phyloP scores from a whole-genome alignment of 2,888 invertebrate genomes.

The Tillus elongatus region DNA sequence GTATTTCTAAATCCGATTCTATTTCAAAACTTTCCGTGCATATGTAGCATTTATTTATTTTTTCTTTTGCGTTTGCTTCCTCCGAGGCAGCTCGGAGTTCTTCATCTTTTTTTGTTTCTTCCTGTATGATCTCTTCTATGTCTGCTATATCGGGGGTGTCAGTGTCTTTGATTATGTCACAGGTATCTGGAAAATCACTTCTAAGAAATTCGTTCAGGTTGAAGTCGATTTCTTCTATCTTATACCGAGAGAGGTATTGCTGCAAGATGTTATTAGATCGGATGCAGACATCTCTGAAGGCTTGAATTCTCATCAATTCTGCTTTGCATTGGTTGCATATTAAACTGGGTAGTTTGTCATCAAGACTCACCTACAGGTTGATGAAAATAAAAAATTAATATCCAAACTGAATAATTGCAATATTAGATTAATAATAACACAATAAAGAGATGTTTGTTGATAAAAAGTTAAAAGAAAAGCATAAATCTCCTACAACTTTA shows the following conservation, averaged over 20 bases:
- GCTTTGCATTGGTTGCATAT: constrained; percentile 29
- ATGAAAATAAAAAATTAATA: too few species aligned
- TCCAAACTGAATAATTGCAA: too few species aligned
- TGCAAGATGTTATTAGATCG: constrained; percentile 27
- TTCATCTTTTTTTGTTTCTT: constrained; percentile 14
- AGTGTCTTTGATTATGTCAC: constrained; percentile 13
- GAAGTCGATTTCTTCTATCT: constrained; percentile 25
- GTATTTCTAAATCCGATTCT: constrained; percentile 29
- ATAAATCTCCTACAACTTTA: too few species aligned
- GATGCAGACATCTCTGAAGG: constrained; percentile 30
- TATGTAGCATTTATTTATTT: constrained; percentile 8
- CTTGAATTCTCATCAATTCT: constrained; percentile 25
- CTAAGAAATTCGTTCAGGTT: constrained; percentile 15
- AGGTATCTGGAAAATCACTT: constrained; percentile 17
- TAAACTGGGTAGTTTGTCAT: constrained; percentile 27
- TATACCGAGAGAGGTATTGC: constrained; percentile 23
- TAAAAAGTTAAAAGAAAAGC: too few species aligned
- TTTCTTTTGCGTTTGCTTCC: constrained; percentile 1
- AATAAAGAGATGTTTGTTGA: too few species aligned
- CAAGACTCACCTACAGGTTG: constrained; percentile 24
- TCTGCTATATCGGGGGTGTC: constrained; percentile 13
- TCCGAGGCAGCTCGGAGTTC: constrained; percentile 11
- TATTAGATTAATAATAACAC: too few species aligned
- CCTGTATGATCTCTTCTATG: constrained; percentile 18
- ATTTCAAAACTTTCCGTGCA: constrained; percentile 29